These are phyloP conservation scores for Exaiptasia diaphana DNA, from an alignment of 64 coral and sea anemone species.

Conservation along the genomic window DNA sequence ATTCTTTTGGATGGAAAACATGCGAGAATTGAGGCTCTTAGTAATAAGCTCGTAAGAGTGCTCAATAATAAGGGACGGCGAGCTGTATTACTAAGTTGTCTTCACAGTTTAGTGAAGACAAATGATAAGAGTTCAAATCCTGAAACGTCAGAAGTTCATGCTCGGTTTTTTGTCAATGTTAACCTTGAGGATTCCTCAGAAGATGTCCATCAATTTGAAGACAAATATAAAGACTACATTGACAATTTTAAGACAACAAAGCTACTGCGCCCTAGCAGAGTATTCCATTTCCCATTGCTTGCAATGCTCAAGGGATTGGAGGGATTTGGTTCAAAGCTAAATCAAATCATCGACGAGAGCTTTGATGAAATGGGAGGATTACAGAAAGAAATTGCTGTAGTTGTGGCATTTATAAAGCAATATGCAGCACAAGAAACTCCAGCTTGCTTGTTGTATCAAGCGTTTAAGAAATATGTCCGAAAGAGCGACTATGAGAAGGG, in stretches of 20 bases:
- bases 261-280: slow-evolving; percentile 6
- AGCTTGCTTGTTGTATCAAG: slow-evolving; percentile 40
- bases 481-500: not conserved
- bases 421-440: slow-evolving; percentile 44
- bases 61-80: slow-evolving; percentile 47
- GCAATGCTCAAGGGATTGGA: slow-evolving; percentile 62
- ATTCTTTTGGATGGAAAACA: slow-evolving; percentile 66
- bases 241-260: slow-evolving; percentile 1
- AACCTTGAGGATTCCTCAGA: slow-evolving; percentile 42
- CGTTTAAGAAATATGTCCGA: slow-evolving; percentile 28
- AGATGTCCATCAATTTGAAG: slow-evolving; percentile 60
- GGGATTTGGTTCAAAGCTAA: slow-evolving; percentile 52
- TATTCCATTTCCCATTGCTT: slow-evolving; percentile 68
- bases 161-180: slow-evolving; percentile 49
- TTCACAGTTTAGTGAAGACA: not conserved
- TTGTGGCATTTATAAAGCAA: slow-evolving; percentile 59
- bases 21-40: slow-evolving; percentile 22
- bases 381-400: slow-evolving; percentile 58
- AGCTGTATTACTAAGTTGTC: slow-evolving; percentile 41
- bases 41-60: slow-evolving; percentile 33
- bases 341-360: slow-evolving; percentile 47
- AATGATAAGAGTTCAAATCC: not conserved
- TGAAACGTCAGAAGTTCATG: slow-evolving; percentile 15
- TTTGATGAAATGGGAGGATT: slow-evolving; percentile 29
- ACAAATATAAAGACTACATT: slow-evolving; percentile 52